Percentiles rank a stretch among this genome's conserved stretches.
Evolutionary conservation across 2,888 invertebrate genomes (phyloP).

Genomic region (Busseola fusca): DNA sequence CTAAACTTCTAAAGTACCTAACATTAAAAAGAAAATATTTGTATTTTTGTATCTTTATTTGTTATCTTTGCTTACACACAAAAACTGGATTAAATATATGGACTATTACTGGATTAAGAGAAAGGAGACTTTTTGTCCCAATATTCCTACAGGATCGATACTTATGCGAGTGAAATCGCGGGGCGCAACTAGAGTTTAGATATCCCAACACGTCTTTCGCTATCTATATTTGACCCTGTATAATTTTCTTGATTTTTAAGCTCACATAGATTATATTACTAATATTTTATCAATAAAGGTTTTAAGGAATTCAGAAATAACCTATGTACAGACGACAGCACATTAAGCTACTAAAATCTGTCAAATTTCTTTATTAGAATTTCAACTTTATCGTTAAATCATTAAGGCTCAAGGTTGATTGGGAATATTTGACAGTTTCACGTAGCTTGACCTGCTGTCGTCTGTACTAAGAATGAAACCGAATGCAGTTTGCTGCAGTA

Average conservation of each 20-base stretch:
- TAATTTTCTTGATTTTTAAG: background rate
- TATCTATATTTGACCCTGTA: background rate
- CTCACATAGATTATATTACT: conserved; percentile 3
- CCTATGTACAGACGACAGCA: too few relatives aligned
- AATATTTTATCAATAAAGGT: conserved; percentile 1
- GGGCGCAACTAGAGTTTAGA: background rate
- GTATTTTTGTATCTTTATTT: background rate
- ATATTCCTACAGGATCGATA: background rate
- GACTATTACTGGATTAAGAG: background rate
- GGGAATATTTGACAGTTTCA: too few relatives aligned
- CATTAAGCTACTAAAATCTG: too few relatives aligned
- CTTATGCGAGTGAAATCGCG: background rate
- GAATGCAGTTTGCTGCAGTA: conserved; percentile 29
- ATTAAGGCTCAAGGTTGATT: too few relatives aligned
- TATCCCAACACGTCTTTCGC: background rate
- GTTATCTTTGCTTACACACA: background rate
- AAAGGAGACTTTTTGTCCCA: background rate
- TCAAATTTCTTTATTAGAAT: too few relatives aligned
- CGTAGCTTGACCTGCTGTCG: too few relatives aligned
- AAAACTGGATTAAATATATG: background rate
- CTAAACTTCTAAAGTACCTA: too few relatives aligned
- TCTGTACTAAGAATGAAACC: background rate
- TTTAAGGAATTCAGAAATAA: background rate
- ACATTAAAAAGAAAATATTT: background rate
- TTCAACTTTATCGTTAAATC: too few relatives aligned